A percentile compares a stretch with the other conserved stretches of the same genome.
phyloP scores from a whole-genome alignment of 2,113 vertebrate genomes.

The Scomber japonicus region DNA sequence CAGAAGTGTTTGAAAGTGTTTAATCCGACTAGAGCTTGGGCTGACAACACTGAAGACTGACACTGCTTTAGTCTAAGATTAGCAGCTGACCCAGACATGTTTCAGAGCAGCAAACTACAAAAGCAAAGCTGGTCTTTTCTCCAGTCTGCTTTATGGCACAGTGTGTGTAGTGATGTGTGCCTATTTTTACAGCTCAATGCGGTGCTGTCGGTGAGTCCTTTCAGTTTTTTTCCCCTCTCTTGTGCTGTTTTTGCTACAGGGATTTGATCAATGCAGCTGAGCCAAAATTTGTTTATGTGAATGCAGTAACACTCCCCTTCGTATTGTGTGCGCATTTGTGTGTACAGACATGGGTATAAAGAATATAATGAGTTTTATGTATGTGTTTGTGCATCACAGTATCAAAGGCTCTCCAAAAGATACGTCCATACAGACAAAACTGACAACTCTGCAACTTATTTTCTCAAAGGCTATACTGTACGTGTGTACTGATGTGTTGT shows the following conservation, averaged over 20 bases:
- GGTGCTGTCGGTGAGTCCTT: slow-evolving; percentile 35
- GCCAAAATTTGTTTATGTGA: background rate
- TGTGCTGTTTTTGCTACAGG: slow-evolving; percentile 9
- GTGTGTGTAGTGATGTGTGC: slow-evolving; percentile 58
- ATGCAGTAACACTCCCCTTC: background rate
- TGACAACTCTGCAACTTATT: slow-evolving; percentile 29
- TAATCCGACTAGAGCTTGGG: slow-evolving; percentile 7
- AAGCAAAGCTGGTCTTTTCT: slow-evolving; percentile 45
- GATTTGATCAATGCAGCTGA: slow-evolving; percentile 30
- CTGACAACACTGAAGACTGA: background rate
- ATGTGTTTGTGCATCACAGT: background rate
- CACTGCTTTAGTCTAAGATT: slow-evolving; percentile 54
- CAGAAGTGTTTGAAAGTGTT: slow-evolving; percentile 17
- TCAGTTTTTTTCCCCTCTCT: slow-evolving; percentile 2
- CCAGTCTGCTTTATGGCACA: slow-evolving; percentile 68
- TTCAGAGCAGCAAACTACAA: slow-evolving; percentile 43
- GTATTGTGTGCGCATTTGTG: background rate
- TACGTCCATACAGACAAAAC: slow-evolving; percentile 10
- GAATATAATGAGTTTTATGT: background rate
- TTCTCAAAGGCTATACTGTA: slow-evolving; percentile 22
- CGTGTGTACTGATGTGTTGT: slow-evolving; percentile 46
- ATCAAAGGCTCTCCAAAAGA: background rate
- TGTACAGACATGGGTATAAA: background rate
- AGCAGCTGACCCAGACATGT: slow-evolving; percentile 60
- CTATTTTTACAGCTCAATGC: slow-evolving; percentile 64